Conservation (phyloP, 2,797 vertebrate species). For the Phalloptychus januarius region DNA sequence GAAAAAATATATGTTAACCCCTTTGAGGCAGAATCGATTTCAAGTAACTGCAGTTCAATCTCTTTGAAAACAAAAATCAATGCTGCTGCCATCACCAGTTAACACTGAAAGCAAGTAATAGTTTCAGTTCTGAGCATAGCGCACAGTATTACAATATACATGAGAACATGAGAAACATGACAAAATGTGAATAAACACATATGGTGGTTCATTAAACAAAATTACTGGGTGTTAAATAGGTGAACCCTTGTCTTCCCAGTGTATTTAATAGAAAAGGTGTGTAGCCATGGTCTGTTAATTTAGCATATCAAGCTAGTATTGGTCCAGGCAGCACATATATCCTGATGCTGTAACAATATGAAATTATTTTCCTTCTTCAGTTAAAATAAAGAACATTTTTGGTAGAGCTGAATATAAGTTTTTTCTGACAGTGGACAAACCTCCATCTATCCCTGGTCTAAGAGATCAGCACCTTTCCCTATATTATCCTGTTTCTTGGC, state of each 20-base stretch:
- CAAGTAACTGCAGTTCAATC: neutral
- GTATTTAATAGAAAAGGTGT: neutral
- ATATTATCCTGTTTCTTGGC: neutral
- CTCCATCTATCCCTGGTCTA: neutral
- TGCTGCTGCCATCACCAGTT: neutral
- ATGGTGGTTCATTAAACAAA: neutral
- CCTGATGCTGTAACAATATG: neutral
- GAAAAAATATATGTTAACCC: neutral
- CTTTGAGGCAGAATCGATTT: neutral
- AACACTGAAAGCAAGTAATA: neutral
- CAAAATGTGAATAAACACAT: neutral
- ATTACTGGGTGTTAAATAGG: neutral
- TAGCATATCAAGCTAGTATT: neutral
- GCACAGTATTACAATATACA: neutral
- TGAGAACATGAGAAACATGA: neutral
- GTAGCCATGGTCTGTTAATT: neutral
- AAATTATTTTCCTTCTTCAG: neutral
- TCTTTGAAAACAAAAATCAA: neutral
- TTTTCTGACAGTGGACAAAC: neutral
- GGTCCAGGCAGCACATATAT: neutral
- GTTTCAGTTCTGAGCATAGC: neutral
- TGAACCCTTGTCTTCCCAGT: neutral
- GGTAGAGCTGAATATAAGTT: neutral
- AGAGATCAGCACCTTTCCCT: neutral
- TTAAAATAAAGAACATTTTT: neutral